Evolutionary conservation across 2,797 vertebrate species (phyloP), one percentile per base, ranked within the genome.

Genomic region (Oreortyx pictus): DNA sequence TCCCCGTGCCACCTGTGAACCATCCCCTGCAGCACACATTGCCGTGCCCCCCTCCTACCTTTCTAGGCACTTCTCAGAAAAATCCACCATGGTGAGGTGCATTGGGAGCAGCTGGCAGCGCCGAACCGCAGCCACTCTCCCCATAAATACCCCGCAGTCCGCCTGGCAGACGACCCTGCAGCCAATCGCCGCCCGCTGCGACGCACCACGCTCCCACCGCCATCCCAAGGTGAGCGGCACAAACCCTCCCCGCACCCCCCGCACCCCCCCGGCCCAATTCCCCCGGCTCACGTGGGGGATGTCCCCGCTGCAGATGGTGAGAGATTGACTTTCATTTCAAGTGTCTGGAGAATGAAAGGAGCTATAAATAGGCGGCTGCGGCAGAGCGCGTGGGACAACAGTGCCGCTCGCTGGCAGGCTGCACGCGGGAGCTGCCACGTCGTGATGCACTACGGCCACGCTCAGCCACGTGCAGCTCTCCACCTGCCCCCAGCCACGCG

Each of bases 41-140:
- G 3, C 39, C 11, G 7, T 72, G 43, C 43, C 2, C 22, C 22
- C 0, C 57, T 95, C 98, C 97, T 98, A 99, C 98, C 98, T 98
- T 97, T 99, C 98, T 96, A 99, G 97, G 97, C 98, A 98, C 96
- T 97, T 98, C 92, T 99, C 98, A 0, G 98, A 98, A 59, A 99
- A 98, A 96, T 98, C 98, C 86, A 98, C 98, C 98, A 98, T 98
- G 35, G 96, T 76, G 86, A 87, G 96, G 95, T 96, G 97, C 97
- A 98, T 97, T 24, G 62, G 95, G 39, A 50, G 44, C 54, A 57
- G 54, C 54, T 60, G 72, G 6, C 93, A 98, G 97, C 97, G 96
- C 97, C 92, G 74, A 80, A 66, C 90, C 96, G 94, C 94, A 57
- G 89, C 62, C 92, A 82, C 87, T 52, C 8, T 96, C 97, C 94